Evolutionary conservation across 1,140 invertebrate genomes (phyloP).

Genomic region (Bombus turneri): DNA sequence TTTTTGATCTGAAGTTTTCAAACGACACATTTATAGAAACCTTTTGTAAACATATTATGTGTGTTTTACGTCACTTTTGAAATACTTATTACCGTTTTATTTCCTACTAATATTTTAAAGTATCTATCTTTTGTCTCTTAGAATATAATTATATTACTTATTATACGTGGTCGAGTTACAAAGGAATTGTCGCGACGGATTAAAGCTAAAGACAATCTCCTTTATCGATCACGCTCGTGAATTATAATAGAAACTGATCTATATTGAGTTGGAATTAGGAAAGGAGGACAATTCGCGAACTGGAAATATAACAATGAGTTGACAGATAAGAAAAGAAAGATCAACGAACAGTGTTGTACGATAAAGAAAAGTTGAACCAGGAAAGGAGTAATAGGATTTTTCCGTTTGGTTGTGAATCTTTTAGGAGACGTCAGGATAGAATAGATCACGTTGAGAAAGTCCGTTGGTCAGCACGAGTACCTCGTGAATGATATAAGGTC

Average conservation of each 20-base stretch:
- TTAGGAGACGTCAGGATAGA: background rate
- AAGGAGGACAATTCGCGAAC: background rate
- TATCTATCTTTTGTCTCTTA: no score
- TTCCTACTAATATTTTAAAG: no score
- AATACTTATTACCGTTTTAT: no score
- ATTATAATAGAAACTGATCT: background rate
- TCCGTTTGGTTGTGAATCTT: background rate
- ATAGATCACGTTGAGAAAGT: background rate
- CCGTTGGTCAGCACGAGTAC: slow-evolving; percentile 15
- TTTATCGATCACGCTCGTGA: background rate
- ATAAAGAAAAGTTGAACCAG: background rate
- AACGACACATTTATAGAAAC: no score
- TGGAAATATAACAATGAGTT: no score
- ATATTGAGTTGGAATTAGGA: background rate
- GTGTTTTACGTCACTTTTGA: no score
- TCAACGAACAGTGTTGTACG: no score
- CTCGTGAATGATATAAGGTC: slow-evolving; percentile 13
- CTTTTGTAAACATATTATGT: no score
- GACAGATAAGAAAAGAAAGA: background rate
- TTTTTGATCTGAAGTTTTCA: no score
- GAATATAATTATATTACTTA: no score
- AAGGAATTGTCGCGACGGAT: background rate
- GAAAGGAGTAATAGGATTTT: background rate
- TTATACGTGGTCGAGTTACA: no score
- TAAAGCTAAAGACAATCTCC: background rate